Percentiles rank a stretch among this genome's conserved stretches.
These are phyloP conservation scores for Callorhinus ursinus DNA, from an alignment of 2,113 vertebrate genomes.

Conservation along the genomic window DNA sequence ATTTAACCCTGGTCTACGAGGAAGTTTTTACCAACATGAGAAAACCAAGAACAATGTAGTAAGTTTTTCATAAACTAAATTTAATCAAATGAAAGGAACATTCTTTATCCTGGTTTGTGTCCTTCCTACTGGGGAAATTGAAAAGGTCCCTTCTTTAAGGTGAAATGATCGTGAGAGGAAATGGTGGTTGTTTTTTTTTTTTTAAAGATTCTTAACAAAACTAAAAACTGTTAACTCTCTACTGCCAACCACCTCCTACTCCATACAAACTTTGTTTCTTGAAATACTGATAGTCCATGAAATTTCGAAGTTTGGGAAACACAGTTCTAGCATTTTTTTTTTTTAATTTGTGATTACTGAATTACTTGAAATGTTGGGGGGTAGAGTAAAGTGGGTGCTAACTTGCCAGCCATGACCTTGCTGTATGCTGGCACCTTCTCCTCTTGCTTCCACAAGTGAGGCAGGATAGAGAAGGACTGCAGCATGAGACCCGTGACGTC, in stretches of 20 bases:
- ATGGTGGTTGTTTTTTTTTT: neutral
- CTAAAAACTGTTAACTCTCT: neutral
- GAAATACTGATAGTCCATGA: neutral
- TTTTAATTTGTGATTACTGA: neutral
- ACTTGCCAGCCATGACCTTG: neutral
- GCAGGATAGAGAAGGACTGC: neutral
- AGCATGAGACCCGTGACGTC: neutral
- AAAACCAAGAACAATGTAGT: neutral
- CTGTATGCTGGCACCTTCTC: neutral
- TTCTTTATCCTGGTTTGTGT: neutral
- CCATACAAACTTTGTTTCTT: neutral
- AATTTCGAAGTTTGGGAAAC: constrained; percentile 27
- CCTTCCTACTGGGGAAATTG: constrained; percentile 33
- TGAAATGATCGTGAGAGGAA: constrained; percentile 5
- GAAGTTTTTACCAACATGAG: neutral
- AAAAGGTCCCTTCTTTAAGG: neutral
- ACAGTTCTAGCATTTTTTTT: neutral
- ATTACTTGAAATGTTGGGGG: neutral
- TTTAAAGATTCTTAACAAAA: neutral
- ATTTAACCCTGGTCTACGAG: neutral
- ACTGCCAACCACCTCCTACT: neutral
- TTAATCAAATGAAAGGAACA: neutral
- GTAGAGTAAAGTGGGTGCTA: neutral
- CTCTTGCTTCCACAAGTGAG: neutral
- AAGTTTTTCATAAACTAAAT: neutral